Evolutionary conservation across 2,888 invertebrate genomes (phyloP), one percentile per base, ranked within the genome.

Genomic region (Lepidochitona cinerea): DNA sequence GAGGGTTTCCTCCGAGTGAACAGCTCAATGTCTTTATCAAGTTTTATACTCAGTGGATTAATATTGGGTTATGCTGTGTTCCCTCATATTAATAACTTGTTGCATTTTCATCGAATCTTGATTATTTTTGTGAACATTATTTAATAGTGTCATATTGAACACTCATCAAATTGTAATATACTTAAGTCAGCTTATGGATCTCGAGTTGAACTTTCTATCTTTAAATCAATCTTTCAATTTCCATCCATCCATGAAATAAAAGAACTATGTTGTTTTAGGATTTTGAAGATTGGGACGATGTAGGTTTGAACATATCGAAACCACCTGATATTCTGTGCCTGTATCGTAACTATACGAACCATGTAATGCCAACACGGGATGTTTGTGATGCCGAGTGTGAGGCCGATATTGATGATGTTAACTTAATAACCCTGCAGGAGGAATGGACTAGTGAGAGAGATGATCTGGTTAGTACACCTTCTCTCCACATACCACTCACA

Each of bases 241-340:
- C n/a, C n/a, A n/a, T n/a, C n/a, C n/a, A n/a, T n/a, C n/a, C n/a
- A n/a, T n/a, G n/a, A n/a, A n/a, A n/a, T n/a, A n/a, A n/a, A n/a
- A n/a, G n/a, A n/a, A n/a, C n/a, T n/a, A n/a, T 73, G 3, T 68
- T 32, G 14, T 79, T 77, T 23, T 82, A 94, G 94, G 96, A 96
- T 91, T 96, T 96, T 92, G 96, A 96, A 91, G 95, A 96, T 88
- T 96, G 96, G 96, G 96, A 96, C 90, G 96, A 96, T 91, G 96
- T 96, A 18, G 96, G 96, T 0, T 92, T 96, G 59, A 96, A 96
- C 89, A 95, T 95, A 90, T 93, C 95, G 0, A 94, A 95, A 83
- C 96, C 96, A 35, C 93, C 94, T 0, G 94, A 94, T 81, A 91
- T 96, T 37, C 91, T 96, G 23, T 87, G 88, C 37, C 79, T 92